Evolutionary conservation across 2,113 vertebrate genomes (phyloP).

Genomic region (Pterophyllum scalare): DNA sequence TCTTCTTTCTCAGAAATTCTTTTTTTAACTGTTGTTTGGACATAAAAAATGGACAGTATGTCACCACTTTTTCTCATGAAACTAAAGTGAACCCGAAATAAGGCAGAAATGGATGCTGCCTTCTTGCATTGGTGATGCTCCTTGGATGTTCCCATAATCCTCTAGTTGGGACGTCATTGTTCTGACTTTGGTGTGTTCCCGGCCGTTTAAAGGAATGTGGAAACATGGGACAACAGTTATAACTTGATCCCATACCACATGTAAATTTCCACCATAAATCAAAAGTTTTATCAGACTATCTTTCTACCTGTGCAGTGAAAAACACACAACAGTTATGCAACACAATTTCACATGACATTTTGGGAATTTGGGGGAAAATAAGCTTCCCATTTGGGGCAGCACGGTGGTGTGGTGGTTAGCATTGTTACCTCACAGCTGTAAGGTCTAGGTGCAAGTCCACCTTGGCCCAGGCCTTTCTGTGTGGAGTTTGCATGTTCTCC

Average conservation of each 20-base stretch:
- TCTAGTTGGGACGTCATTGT: neutral
- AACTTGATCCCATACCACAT: neutral
- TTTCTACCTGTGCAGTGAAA: too few species aligned
- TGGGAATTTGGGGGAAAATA: fast-evolving
- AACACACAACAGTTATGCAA: neutral
- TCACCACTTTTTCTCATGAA: neutral
- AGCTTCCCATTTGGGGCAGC: neutral
- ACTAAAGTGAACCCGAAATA: neutral
- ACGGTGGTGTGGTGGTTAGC: too few species aligned
- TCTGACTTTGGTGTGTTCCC: neutral
- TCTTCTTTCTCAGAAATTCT: neutral
- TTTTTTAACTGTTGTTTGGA: neutral
- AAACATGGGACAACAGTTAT: neutral
- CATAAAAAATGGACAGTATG: neutral
- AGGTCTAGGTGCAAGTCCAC: too few species aligned
- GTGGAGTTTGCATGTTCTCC: too few species aligned
- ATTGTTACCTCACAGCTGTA: too few species aligned
- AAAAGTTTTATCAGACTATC: too few species aligned
- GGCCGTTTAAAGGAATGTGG: neutral
- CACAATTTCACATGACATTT: neutral
- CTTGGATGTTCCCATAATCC: too few species aligned
- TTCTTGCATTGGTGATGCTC: neutral
- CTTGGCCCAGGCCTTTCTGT: too few species aligned
- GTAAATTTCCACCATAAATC: neutral
- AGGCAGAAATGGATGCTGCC: neutral